A percentile compares a stretch with the other conserved stretches of the same genome.
Evolutionary conservation across 2,888 invertebrate genomes (phyloP).

Genomic region (Gortyna flavago): DNA sequence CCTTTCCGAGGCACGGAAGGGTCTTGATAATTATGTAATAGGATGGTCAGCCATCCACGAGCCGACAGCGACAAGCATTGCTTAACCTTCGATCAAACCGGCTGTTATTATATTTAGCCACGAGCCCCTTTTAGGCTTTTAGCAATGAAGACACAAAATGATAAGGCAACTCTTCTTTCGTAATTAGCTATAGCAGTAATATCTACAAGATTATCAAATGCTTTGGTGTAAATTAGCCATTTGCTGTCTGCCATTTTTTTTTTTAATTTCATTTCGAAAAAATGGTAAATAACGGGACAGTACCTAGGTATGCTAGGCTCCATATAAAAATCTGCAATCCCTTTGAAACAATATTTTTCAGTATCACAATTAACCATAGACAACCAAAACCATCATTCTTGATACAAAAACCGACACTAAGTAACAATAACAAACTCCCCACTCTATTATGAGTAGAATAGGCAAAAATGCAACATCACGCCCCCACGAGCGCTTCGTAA

Average conservation of each 20-base stretch:
- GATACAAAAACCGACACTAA: neutral
- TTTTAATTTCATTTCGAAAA: no score
- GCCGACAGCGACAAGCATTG: neutral
- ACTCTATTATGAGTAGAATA: constrained; percentile 59
- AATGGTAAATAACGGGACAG: no score
- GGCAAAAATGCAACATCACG: constrained; percentile 75
- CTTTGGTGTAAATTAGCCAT: neutral
- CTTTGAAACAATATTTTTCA: constrained; percentile 18
- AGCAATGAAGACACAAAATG: neutral
- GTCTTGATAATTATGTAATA: neutral
- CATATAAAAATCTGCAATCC: no score
- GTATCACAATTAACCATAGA: neutral
- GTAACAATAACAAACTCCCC: constrained; percentile 26
- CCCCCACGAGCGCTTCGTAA: constrained; percentile 65
- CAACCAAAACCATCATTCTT: constrained; percentile 24
- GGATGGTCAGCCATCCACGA: neutral
- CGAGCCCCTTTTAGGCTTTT: neutral
- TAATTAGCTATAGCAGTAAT: neutral
- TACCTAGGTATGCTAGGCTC: no score
- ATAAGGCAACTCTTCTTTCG: neutral
- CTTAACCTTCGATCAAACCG: neutral
- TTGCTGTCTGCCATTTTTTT: neutral
- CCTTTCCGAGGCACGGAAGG: neutral
- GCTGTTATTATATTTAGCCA: neutral
- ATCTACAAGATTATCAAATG: neutral